These are phyloP conservation scores for Sarcophaga caerulescens DNA, from an alignment of 2,888 invertebrate genomes.

Conservation along the genomic window DNA sequence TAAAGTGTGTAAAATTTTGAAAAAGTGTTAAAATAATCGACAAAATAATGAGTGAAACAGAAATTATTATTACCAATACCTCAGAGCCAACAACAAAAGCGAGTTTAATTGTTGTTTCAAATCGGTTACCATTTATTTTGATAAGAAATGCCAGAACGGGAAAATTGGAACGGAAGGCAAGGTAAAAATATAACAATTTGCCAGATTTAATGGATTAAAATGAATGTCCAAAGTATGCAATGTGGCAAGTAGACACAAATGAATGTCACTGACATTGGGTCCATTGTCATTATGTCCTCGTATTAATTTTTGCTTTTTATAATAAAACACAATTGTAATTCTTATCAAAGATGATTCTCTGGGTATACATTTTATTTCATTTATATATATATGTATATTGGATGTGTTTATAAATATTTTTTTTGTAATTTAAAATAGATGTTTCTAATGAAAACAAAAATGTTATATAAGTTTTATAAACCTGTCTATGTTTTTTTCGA, in stretches of 20 bases:
- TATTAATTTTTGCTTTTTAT: constrained; percentile 6
- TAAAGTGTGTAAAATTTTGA: neutral
- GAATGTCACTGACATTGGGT: constrained; percentile 65
- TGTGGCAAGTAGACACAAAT: constrained; percentile 32
- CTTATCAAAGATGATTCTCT: constrained; percentile 55
- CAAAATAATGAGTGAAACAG: constrained; percentile 78
- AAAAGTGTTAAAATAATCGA: neutral
- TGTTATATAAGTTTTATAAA: too few species aligned
- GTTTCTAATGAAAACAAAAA: too few species aligned
- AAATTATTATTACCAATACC: constrained; percentile 78
- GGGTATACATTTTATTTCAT: constrained; percentile 42
- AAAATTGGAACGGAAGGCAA: constrained; percentile 89
- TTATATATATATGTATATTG: neutral
- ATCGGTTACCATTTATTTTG: constrained; percentile 93
- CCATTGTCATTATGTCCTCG: constrained; percentile 63
- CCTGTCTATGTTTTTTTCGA: too few species aligned
- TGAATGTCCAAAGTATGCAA: neutral
- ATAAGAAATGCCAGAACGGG: constrained; percentile 88
- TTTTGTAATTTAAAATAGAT: neutral
- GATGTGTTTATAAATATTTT: too few species aligned
- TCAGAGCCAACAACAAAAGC: constrained; percentile 82
- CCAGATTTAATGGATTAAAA: constrained; percentile 32
- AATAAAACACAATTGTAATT: constrained; percentile 37
- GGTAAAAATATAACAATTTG: constrained; percentile 82
- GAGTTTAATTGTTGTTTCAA: constrained; percentile 95